Base-by-base conservation (phyloP, 2,113 vertebrate genomes). In the Corvus moneduloides region DNA sequence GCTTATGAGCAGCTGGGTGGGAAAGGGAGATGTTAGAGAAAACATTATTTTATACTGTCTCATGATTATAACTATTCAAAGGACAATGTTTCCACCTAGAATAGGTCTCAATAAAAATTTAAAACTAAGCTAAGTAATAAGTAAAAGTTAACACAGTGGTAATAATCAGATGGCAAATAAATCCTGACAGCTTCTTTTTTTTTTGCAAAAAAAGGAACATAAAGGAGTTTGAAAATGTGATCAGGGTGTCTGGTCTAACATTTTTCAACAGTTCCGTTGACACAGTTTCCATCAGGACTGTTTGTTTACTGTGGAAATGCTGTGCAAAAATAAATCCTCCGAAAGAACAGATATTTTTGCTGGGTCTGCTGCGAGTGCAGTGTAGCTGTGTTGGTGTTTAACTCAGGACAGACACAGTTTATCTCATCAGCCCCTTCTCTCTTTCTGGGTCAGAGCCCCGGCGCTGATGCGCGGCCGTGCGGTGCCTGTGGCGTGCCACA, bases 401-500 rank as follows among this genome's bases (percentile, higher is more conserved):
- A 9, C 46, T 86, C 0, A 0, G 82, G 88, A 54, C 37, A 78
- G 78, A 48, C 48, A 58, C 4, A 23, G 58, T 37, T 86, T 35
- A 17, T 87, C 55, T 89, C 44, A 2, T 24, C 44, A 84, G 72
- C 63, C 68, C 44, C 32, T 41, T 61, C 37, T 37, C 43, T 39
- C 54, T 58, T 62, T 69, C 72, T 46, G 76, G 83, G 91, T 87
- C 89, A 74, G 78, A 87, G 55, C 76, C 68, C 4, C 2, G 5
- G 15, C 1, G 24, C 87, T 8, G 26, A 58, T 16, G 67, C 0
- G 1, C 22, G 73, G 59, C 44, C 54, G 16, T 5, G 39, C 58
- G 21, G 3, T 4, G 49, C 51, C 59, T 6, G 32, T 35, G 37
- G 55, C 0, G 1, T 5, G 3, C 0, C 3, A 16, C 7, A 1